Evolutionary conservation across 2,888 invertebrate species (phyloP).

Genomic region (Drosophila mayaguana): DNA sequence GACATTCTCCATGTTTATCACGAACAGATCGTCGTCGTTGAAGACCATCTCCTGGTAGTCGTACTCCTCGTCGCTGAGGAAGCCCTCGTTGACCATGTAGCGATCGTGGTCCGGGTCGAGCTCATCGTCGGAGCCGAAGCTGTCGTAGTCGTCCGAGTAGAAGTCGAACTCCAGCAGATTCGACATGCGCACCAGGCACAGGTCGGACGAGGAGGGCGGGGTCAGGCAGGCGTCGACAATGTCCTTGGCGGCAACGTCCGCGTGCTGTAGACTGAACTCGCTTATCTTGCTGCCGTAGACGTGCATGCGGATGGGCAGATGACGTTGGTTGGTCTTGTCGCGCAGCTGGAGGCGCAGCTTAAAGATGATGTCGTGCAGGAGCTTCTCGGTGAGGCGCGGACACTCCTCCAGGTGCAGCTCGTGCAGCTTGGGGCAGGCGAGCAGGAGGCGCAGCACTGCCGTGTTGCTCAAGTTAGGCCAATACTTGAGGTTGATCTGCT

Average conservation of each 20-base stretch:
- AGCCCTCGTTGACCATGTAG: conserved; percentile 26
- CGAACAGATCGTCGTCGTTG: conserved; percentile 19
- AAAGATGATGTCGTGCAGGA: conserved; percentile 30
- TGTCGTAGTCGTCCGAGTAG: conserved; percentile 19
- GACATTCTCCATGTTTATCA: conserved; percentile 12
- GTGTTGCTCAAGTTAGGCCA: conserved; percentile 24
- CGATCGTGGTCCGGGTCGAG: conserved; percentile 32
- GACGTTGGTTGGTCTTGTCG: conserved; percentile 22
- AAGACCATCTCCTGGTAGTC: conserved; percentile 2
- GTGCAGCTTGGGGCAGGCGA: conserved; percentile 40
- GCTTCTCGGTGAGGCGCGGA: conserved; percentile 22
- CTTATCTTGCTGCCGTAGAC: conserved; percentile 35
- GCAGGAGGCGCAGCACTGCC: conserved; percentile 23
- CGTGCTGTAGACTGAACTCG: conserved; percentile 13
- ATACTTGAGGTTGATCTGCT: conserved; percentile 28
- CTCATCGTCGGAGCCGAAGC: conserved; percentile 45
- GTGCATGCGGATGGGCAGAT: conserved; percentile 33
- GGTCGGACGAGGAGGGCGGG: conserved; percentile 28
- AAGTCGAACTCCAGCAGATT: conserved; percentile 31
- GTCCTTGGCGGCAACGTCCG: conserved; percentile 29
- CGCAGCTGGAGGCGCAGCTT: conserved; percentile 28
- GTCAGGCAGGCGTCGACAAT: conserved; percentile 27
- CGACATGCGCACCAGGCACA: conserved; percentile 17
- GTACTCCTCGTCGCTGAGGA: conserved; percentile 39
- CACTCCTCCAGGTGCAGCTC: conserved; percentile 42